Evolutionary conservation across 2,113 vertebrate genomes (phyloP).

Genomic region (Camelus bactrianus): DNA sequence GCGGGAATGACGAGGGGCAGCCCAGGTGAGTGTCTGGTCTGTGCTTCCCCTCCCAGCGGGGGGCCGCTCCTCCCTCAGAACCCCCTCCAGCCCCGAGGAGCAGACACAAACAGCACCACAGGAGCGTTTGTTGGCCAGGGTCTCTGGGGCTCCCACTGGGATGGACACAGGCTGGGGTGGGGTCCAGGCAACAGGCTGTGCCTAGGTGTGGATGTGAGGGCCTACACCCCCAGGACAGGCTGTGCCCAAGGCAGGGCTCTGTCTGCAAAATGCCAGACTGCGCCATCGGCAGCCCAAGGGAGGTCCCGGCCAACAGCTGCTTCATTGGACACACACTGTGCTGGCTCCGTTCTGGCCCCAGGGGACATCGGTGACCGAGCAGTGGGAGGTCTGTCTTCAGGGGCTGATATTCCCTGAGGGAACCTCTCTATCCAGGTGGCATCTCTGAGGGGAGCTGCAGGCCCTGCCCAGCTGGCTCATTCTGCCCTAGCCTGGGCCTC

Average conservation of each 20-base stretch:
- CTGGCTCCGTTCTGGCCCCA: not conserved
- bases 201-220: not conserved
- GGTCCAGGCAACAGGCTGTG: not conserved
- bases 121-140: not conserved
- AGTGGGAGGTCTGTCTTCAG: not conserved
- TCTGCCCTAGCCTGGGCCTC: constrained; percentile 90
- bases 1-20: constrained; percentile 90
- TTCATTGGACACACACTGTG: not conserved
- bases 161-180: too few species aligned
- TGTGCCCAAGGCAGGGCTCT: not conserved
- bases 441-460: constrained; percentile 89
- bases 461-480: constrained; percentile 90
- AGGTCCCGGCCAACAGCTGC: too few species aligned
- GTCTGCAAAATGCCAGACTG: not conserved
- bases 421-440: constrained; percentile 86
- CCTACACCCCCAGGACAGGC: not conserved
- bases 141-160: not conserved
- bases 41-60: too few species aligned
- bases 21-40: constrained; percentile 85
- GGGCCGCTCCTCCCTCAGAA: not conserved
- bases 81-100: not conserved
- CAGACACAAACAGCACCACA: not conserved
- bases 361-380: not conserved
- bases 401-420: not conserved
- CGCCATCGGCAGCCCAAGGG: not conserved